A percentile compares a stretch with the other conserved stretches of the same genome.
Evolutionary conservation across 1,140 invertebrate species (phyloP).

Genomic region (Drosophila melanica): DNA sequence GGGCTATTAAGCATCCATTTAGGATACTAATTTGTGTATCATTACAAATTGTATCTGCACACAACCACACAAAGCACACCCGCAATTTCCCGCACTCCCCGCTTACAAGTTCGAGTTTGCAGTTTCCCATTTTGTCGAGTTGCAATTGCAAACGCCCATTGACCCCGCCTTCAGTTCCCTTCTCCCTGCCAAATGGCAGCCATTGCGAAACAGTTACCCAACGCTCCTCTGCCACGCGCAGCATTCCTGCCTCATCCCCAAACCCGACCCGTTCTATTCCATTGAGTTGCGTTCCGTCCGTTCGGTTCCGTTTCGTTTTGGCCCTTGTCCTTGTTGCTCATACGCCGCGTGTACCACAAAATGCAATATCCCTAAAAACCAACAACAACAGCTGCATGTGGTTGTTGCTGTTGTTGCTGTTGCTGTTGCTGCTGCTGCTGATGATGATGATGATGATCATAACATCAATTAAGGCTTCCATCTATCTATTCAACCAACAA

Average conservation of each 20-base stretch:
- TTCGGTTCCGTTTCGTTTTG: slow-evolving; percentile 17
- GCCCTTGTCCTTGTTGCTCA: slow-evolving; percentile 55
- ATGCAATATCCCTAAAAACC: slow-evolving; percentile 59
- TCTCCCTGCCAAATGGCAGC: slow-evolving; percentile 35
- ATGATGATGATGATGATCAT: slow-evolving; percentile 62
- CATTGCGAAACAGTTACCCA: slow-evolving; percentile 10
- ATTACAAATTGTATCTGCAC: slow-evolving; percentile 80
- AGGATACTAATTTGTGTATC: slow-evolving; percentile 84
- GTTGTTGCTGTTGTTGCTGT: slow-evolving; percentile 22
- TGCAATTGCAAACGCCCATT: slow-evolving; percentile 34
- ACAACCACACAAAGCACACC: slow-evolving; percentile 31
- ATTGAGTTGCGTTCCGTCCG: slow-evolving; percentile 4
- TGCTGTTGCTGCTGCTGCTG: slow-evolving; percentile 25
- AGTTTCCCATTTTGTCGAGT: slow-evolving; percentile 7
- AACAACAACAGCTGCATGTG: slow-evolving; percentile 21
- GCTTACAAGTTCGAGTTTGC: too few relatives aligned
- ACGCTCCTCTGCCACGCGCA: background rate
- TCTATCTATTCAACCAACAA: slow-evolving; percentile 67
- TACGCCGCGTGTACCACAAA: slow-evolving; percentile 69
- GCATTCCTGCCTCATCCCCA: too few relatives aligned
- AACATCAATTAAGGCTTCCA: slow-evolving; percentile 72
- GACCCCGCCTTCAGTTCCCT: background rate
- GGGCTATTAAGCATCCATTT: slow-evolving; percentile 83
- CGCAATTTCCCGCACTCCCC: too few relatives aligned
- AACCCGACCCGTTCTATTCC: slow-evolving; percentile 1